These are phyloP conservation scores for Atherinomorus stipes DNA, from an alignment of 2,113 vertebrate genomes.

Conservation along the genomic window DNA sequence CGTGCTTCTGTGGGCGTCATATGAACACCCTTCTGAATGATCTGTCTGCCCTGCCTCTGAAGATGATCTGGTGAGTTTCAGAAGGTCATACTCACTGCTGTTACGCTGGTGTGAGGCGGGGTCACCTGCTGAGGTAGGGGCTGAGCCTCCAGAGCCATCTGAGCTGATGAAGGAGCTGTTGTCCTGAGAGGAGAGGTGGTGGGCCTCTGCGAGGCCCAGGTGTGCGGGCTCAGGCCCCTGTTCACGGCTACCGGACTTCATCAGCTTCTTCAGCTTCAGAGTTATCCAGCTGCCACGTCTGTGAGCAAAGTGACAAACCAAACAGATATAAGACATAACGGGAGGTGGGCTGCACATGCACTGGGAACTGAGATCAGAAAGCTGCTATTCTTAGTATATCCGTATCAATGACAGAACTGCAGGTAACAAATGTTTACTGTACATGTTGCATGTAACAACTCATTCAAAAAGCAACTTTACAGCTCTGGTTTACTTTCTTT, in stretches of 20 bases:
- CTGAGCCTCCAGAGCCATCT: constrained; percentile 72
- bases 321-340: background rate
- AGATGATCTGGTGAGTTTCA: constrained; percentile 7
- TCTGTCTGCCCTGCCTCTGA: constrained; percentile 8
- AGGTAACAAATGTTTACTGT: no score
- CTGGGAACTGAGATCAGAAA: background rate
- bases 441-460: no score
- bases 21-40: constrained; percentile 4
- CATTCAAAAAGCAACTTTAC: background rate
- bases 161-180: constrained; percentile 65
- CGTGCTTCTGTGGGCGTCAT: constrained; percentile 11
- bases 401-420: no score
- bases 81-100: constrained; percentile 72
- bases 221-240: constrained; percentile 82
- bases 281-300: constrained; percentile 99
- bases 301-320: constrained; percentile 28
- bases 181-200: constrained; percentile 78
- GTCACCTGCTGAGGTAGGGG: constrained; percentile 48
- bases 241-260: constrained; percentile 93
- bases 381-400: no score
- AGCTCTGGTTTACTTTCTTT: background rate
- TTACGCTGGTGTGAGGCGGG: constrained; percentile 49
- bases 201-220: constrained; percentile 84
- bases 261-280: constrained; percentile 96
- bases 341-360: background rate